Evolutionary conservation across 2,888 invertebrate genomes (phyloP), one percentile per base, ranked within the genome.

Genomic region (Drosophila borealis): DNA sequence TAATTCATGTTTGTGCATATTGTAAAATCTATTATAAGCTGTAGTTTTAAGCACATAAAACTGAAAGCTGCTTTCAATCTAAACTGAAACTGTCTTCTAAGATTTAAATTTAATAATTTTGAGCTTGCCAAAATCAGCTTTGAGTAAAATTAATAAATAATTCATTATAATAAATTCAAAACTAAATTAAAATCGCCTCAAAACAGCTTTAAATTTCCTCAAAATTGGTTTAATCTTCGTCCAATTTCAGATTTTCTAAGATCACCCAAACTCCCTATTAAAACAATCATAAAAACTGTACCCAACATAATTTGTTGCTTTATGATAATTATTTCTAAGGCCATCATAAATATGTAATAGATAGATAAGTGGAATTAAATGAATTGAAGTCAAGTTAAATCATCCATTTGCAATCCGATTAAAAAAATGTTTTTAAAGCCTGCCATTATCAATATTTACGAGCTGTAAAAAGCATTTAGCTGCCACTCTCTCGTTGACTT

Each of bases 371-470:
- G 29, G 8, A 29, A 29, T 8, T 8, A 29, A 29, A 8, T 8
- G 1, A 8, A 29, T 8, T 29, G 2, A 29, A 29, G 8, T 8
- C 29, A 2, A 8, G 29, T 4, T 10, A 14, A 56, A 13, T 50
- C 2, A 17, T 0, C 54, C 56, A 53, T 56, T 39, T 21, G 2
- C 13, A 19, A 11, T 13, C 13, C 8, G 13, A 44, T 44, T 56
- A 56, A 53, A 56, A 56, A 25, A 25, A 14, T 56, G n/a, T 29
- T 29, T 29, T 56, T 17, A 53, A 54, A 37, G 14, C 36, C 21
- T 36, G 25, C 37, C 19, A 55, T 37, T 54, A 67, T 67, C 56
- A 65, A 54, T 67, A 67, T 67, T 67, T n/a, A 65, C 68, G 68
- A 65, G 65, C 65, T 34, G 68, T 65, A 67, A 65, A 67, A 45